Evolutionary conservation across 2,113 vertebrate species (phyloP), one percentile per base, ranked within the genome.

Genomic region (Columba janthina): DNA sequence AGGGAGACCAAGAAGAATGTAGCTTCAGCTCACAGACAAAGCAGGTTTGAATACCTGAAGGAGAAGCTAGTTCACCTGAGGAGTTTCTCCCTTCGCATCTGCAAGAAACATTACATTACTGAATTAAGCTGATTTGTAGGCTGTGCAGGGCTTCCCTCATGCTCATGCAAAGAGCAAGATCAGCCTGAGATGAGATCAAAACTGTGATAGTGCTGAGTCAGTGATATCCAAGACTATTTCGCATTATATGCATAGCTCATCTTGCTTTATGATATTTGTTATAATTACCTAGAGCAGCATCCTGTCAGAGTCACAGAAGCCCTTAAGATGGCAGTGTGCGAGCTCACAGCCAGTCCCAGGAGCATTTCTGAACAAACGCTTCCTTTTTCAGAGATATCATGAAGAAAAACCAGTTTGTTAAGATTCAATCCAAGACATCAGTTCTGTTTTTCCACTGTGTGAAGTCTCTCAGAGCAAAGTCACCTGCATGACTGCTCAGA

Each of bases 241-340:
- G 38, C 18, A 61, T 26, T 38, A 8, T 2, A 18, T 5, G 83
- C 21, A 12, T 51, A 74, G 42, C 46, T 65, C 51, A 10, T 46
- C 69, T 75, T 75, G 57, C 54, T 19, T 66, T 40, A 32, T 26
- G 61, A 6, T 61, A 54, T 36, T 76, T 25, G 32, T 42, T 42
- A 16, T 40, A 40, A 81, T 26, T 31, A 64, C 50, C 51, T 31
- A 65, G 34, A 74, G 61, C 69, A 84, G 56, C 83, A 74, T 28
- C 51, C 85, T 89, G 76, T 5, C 69, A 84, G 65, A 92, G 73
- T 78, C 86, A 50, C 73, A 12, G 8, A 60, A 25, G 28, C 57
- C 94, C 95, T 95, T 93, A 80, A 97, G 95, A 94, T 64, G 86
- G 84, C 93, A 97, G 65, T 67, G 57, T 84, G 73, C 1, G 18